phyloP scores from a whole-genome alignment of 2,888 invertebrate species.

The Drosophila prostipennis region DNA sequence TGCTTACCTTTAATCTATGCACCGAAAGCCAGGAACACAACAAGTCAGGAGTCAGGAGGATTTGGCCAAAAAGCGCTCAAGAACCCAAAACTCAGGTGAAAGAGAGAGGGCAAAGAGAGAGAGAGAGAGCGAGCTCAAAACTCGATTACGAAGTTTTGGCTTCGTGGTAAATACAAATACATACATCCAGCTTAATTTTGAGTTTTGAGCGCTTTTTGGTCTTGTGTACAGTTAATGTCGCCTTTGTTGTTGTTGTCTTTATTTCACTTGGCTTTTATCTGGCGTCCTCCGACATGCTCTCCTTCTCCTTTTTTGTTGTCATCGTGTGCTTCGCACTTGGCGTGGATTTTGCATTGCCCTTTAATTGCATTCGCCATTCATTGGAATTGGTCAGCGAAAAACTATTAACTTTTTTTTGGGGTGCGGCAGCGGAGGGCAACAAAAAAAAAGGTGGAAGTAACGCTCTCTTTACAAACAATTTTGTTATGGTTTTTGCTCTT shows the following conservation, averaged over 20 bases:
- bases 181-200: slow-evolving; percentile 34
- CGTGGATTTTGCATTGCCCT: slow-evolving; percentile 1
- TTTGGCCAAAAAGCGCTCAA: slow-evolving; percentile 33
- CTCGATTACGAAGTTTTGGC: slow-evolving; percentile 42
- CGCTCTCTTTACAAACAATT: slow-evolving; percentile 4
- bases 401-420: slow-evolving; percentile 51
- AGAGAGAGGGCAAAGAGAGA: slow-evolving; percentile 16
- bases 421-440: slow-evolving; percentile 46
- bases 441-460: slow-evolving; percentile 12
- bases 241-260: slow-evolving; percentile 15
- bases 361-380: slow-evolving; percentile 27
- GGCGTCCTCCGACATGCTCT: slow-evolving; percentile 29
- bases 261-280: not conserved
- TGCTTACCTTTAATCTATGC: slow-evolving; percentile 12
- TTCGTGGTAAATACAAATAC: slow-evolving; percentile 45
- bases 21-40: slow-evolving; percentile 2
- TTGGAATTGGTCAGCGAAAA: slow-evolving; percentile 35
- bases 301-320: slow-evolving; percentile 35
- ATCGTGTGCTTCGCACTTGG: slow-evolving; percentile 26
- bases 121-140: slow-evolving; percentile 12
- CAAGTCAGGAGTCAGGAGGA: slow-evolving; percentile 8
- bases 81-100: slow-evolving; percentile 37
- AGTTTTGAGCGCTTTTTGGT: slow-evolving; percentile 21
- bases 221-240: slow-evolving; percentile 21
- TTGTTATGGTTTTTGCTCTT: slow-evolving; percentile 21